Evolutionary conservation across 2,797 vertebrate species (phyloP).

Genomic region (Sardinella longiceps): DNA sequence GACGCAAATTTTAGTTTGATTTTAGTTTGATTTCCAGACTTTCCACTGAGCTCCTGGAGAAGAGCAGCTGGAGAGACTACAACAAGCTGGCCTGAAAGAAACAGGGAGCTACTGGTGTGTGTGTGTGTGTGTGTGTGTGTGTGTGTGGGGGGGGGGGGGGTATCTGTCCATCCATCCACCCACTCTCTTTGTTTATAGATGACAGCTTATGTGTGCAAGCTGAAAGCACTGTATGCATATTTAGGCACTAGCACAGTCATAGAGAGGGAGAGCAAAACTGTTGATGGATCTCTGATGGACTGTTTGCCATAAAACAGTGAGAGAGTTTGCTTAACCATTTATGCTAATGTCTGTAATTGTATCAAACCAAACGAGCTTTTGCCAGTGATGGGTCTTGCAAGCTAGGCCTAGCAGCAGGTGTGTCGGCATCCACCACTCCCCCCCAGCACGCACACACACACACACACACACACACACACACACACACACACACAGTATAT

Average conservation of each 20-base stretch:
- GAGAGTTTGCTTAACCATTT: conserved; percentile 11
- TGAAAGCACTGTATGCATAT: not conserved
- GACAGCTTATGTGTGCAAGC: not conserved
- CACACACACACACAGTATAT: not conserved
- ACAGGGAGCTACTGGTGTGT: too few species aligned
- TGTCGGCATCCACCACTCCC: too few species aligned
- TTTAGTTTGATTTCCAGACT: too few species aligned
- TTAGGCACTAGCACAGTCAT: not conserved
- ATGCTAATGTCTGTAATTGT: not conserved
- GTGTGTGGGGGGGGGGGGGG: too few species aligned
- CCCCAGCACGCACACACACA: too few species aligned
- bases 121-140: too few species aligned
- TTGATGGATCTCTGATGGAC: not conserved
- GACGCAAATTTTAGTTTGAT: too few species aligned
- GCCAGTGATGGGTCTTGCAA: not conserved
- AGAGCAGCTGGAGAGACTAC: not conserved
- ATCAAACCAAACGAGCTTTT: not conserved
- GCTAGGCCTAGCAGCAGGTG: not conserved
- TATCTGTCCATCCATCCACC: not conserved
- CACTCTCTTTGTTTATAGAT: not conserved
- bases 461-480: too few species aligned
- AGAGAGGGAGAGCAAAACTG: not conserved
- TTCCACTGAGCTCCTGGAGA: too few species aligned
- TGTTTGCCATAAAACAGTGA: not conserved
- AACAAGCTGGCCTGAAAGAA: not conserved